Base-by-base conservation (phyloP, 2,888 invertebrate species). In the Phengaris alcon region DNA sequence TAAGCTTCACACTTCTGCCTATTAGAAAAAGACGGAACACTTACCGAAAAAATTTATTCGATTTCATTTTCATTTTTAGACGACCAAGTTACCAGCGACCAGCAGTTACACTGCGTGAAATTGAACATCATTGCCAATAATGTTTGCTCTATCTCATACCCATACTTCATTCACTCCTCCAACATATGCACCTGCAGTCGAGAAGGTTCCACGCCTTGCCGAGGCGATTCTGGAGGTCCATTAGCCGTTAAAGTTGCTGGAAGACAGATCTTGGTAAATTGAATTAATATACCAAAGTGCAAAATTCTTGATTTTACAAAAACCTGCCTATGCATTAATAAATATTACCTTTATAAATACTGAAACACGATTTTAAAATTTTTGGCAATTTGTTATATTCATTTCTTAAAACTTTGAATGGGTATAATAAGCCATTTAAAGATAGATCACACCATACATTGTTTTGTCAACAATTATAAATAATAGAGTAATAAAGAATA, bases 151-250 rank as follows among this genome's bases (percentile, higher is more conserved):
- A 1, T 77, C 9, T 76, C 82, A 6, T 88, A 83, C 79, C 84
- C 84, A 0, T 5, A 79, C 1, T 74, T 83, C 54, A 13, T 90
- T 7, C 84, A 82, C 5, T 10, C 79, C 3, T 80, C 82, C 48
- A 85, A 88, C 81, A 80, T 90, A 55, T 90, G 82, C 69, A 80
- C 79, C 44, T 79, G 79, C 77, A 81, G 81, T 68, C 10, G 74
- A 13, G 79, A 77, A 3, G 80, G 81, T 48, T 74, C 76, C 15
- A 82, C 82, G 76, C 81, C 81, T 0, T 90, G 90, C 80, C 73
- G 79, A 0, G 90, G 90, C 5, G 90, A 90, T 77, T 90, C 90
- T 44, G 90, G 90, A 12, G 90, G 90, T 3, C 90, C 90, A 7
- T 82, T 90, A 6, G 78, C 81, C 9, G 76, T 83, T 51, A 52